These are phyloP conservation scores for Apodemia duryi DNA, from an alignment of 2,888 invertebrate genomes.

Conservation along the genomic window DNA sequence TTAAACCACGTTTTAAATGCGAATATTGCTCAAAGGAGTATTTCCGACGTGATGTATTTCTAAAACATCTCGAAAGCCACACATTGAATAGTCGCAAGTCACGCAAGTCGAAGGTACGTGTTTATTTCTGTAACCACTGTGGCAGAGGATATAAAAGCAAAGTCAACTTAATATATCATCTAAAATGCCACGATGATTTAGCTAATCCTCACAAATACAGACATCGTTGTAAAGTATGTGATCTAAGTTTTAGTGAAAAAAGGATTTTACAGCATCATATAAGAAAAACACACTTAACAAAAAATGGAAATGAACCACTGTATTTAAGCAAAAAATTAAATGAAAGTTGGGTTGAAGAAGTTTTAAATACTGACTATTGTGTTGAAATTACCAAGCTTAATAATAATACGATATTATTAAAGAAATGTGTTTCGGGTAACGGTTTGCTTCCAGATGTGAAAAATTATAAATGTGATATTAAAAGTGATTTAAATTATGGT, in stretches of 20 bases:
- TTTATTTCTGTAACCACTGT: slow-evolving; percentile 51
- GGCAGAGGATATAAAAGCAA: slow-evolving; percentile 50
- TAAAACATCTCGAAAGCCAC: slow-evolving; percentile 38
- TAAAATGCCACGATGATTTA: slow-evolving; percentile 45
- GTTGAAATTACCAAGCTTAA: slow-evolving; percentile 59
- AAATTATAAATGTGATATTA: slow-evolving; percentile 16
- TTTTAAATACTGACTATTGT: slow-evolving; percentile 42
- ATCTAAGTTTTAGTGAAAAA: slow-evolving; percentile 47
- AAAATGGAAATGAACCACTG: slow-evolving; percentile 29
- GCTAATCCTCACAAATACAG: slow-evolving; percentile 22
- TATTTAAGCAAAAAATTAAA: slow-evolving; percentile 43
- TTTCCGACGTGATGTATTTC: slow-evolving; percentile 44
- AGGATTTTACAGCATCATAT: slow-evolving; percentile 51
- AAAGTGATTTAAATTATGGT: slow-evolving; percentile 30
- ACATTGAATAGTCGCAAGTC: not conserved
- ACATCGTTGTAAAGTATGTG: slow-evolving; percentile 50
- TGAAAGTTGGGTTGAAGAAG: slow-evolving; percentile 58
- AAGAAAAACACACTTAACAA: slow-evolving; percentile 52
- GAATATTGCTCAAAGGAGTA: slow-evolving; percentile 45
- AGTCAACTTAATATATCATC: slow-evolving; percentile 47
- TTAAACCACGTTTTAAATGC: slow-evolving; percentile 46
- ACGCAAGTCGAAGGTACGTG: slow-evolving; percentile 29
- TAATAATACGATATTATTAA: slow-evolving; percentile 50
- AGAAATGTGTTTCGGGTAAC: slow-evolving; percentile 36
- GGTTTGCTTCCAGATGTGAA: slow-evolving; percentile 24